A percentile compares a stretch with the other conserved stretches of the same genome.
These are phyloP conservation scores for Syrista parreyssii DNA, from an alignment of 2,888 invertebrate genomes.

Conservation along the genomic window DNA sequence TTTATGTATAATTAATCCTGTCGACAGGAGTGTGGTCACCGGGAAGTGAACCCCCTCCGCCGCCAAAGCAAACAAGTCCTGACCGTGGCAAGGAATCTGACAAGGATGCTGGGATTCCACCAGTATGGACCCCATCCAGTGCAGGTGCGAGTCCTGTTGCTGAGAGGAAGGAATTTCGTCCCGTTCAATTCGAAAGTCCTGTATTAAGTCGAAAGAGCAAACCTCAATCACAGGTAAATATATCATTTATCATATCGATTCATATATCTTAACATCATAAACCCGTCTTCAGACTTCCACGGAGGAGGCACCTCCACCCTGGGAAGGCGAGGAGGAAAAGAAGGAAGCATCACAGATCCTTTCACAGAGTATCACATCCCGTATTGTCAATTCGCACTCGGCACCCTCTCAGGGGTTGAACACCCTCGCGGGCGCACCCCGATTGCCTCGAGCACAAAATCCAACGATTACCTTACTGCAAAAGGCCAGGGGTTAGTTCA, in stretches of 20 bases:
- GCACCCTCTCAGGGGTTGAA: slow-evolving; percentile 74
- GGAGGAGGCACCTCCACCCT: slow-evolving; percentile 18
- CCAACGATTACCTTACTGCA: slow-evolving; percentile 89
- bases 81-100: slow-evolving; percentile 68
- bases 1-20: slow-evolving; percentile 14
- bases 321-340: slow-evolving; percentile 42
- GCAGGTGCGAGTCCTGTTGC: slow-evolving; percentile 79
- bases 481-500: slow-evolving; percentile 83
- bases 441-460: slow-evolving; percentile 83
- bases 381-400: slow-evolving; percentile 69
- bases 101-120: slow-evolving; percentile 72
- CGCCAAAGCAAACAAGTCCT: slow-evolving; percentile 63
- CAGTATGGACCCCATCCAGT: slow-evolving; percentile 83
- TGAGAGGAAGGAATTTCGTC: slow-evolving; percentile 82
- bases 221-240: slow-evolving; percentile 54
- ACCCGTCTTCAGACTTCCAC: slow-evolving; percentile 12
- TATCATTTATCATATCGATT: background rate
- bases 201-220: slow-evolving; percentile 70
- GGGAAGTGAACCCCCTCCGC: slow-evolving; percentile 62
- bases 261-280: background rate
- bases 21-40: slow-evolving; percentile 74
- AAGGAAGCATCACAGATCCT: slow-evolving; percentile 37
- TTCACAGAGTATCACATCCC: slow-evolving; percentile 47
- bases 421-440: slow-evolving; percentile 62
- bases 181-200: slow-evolving; percentile 81